A percentile compares a stretch with the other conserved stretches of the same genome.
These are phyloP conservation scores for Acanthopagrus latus DNA, from an alignment of 2,797 vertebrate species.

Conservation along the genomic window DNA sequence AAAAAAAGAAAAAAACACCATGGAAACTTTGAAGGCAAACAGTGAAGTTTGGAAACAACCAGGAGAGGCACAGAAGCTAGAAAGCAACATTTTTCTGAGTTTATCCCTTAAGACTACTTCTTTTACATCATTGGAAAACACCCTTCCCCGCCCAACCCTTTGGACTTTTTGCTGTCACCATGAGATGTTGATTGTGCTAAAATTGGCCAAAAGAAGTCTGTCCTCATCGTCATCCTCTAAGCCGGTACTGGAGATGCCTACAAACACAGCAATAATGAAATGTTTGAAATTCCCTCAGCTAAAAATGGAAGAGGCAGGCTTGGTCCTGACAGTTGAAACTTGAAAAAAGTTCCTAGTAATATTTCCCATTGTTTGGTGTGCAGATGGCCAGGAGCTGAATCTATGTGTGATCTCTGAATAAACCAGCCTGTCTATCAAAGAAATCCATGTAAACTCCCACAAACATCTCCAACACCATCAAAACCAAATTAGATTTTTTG, in stretches of 20 bases:
- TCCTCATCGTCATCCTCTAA: background rate
- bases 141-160: background rate
- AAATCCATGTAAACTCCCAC: constrained; percentile 41
- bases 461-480: constrained; percentile 36
- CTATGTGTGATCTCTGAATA: constrained; percentile 44
- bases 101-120: background rate
- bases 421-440: constrained; percentile 46
- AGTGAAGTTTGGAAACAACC: background rate
- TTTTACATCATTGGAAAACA: background rate
- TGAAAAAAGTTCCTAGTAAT: constrained; percentile 21
- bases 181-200: background rate
- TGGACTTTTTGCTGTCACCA: background rate
- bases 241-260: constrained; percentile 1
- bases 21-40: background rate
- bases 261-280: constrained; percentile 42
- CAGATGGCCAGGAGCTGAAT: constrained; percentile 55
- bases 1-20: background rate
- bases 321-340: constrained; percentile 47
- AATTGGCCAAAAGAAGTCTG: background rate
- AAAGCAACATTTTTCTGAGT: background rate
- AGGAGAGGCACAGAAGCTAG: background rate
- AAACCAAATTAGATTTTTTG: constrained; percentile 15
- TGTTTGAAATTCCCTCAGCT: constrained; percentile 27
- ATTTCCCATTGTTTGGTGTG: constrained; percentile 31
- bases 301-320: constrained; percentile 27